Evolutionary conservation across 2,888 invertebrate genomes (phyloP), one percentile per base, ranked within the genome.

Genomic region (Acronicta psi): DNA sequence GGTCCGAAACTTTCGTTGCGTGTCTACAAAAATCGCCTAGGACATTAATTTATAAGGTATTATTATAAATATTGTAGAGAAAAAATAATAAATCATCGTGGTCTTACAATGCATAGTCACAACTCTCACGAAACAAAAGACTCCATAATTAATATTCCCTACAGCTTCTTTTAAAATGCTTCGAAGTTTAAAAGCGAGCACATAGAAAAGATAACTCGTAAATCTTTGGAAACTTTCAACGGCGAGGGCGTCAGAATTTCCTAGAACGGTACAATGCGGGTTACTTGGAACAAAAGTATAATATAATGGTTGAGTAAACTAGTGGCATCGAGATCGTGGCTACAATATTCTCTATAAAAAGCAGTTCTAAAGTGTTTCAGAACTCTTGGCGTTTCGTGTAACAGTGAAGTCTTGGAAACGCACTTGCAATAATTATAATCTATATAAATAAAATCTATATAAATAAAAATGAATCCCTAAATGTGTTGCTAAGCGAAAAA

Each of bases 121-220:
- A 17, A 34, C 9, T 14, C 17, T 16, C 17, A 23, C 11, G 2
- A 41, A 46, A 68, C 54, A 70, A 74, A 70, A 45, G 38, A 18
- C 17, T 17, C 8, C 46, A 40, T 38, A 56, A 59, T 66, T 61
- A 61, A 61, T 63, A 69, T 46, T 52, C 49, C 46, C 29, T 34
- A 40, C 42, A 20, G 47, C 36, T 49, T 58, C 56, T 52, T 59
- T 58, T 42, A 56, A 53, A 59, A 59, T 37, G 29, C 41, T 47
- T 31, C 14, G 13, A 62, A 73, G 45, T 72, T 71, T 64, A 55
- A 56, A 69, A 60, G 31, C n/a, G 31, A 63, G 53, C 43, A 61
- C 57, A 64, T 74, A 59, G 64, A 61, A 59, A 69, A 69, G 59
- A 67, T 57, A 69, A 53, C 52, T 63, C 74, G 44, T 74, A 75